Conservation (phyloP, 2,888 invertebrate species). For the Cerceris rybyensis region DNA sequence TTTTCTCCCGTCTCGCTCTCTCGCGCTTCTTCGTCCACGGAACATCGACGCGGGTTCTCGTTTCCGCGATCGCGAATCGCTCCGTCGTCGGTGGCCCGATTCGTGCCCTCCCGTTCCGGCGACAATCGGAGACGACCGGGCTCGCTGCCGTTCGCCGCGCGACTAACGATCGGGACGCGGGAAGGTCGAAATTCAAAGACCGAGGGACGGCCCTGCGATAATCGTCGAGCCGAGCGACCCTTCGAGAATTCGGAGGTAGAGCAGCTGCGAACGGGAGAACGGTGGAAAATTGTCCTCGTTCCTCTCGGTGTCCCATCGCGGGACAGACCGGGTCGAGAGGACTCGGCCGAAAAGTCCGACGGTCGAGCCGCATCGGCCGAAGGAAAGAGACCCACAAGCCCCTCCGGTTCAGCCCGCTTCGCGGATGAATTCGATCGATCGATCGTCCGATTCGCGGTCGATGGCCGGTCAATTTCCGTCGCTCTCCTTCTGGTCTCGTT, state of each 20-base stretch:
- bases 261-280: no score
- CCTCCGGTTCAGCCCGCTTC: no score
- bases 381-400: no score
- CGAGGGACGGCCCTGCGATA: slow-evolving; percentile 5
- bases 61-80: slow-evolving; percentile 23
- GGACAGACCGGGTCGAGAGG: no score
- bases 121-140: background rate
- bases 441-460: slow-evolving; percentile 14
- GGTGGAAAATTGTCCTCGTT: no score
- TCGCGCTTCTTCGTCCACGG: slow-evolving; percentile 21
- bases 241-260: no score
- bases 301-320: no score
- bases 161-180: no score
- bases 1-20: background rate
- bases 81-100: slow-evolving; percentile 36
- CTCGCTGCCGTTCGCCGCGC: background rate
- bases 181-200: background rate
- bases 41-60: slow-evolving; percentile 49
- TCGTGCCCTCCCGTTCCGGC: slow-evolving; percentile 23
- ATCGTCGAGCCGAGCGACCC: background rate
- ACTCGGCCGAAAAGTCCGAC: no score
- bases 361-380: no score
- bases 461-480: slow-evolving; percentile 28
- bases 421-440: no score
- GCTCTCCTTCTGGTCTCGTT: background rate